Evolutionary conservation across 2,888 invertebrate species (phyloP).

Genomic region (Lycia hirtaria): DNA sequence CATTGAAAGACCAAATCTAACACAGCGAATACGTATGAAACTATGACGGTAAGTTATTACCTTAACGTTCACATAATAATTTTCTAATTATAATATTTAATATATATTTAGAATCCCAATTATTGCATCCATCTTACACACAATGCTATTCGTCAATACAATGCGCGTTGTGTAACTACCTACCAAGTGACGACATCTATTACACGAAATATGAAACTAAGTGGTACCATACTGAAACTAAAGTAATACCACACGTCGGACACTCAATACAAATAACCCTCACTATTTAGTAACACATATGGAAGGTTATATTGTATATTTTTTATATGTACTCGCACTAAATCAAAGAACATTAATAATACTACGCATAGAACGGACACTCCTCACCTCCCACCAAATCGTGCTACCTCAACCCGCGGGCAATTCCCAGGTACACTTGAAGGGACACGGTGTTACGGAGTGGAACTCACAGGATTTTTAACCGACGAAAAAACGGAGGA

Average conservation of each 20-base stretch:
- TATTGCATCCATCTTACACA: constrained; percentile 15
- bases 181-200: not conserved
- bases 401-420: too few species aligned
- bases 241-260: not conserved
- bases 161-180: not conserved
- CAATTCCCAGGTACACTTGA: too few species aligned
- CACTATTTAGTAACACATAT: too few species aligned
- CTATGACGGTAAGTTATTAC: not conserved
- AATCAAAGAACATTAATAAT: too few species aligned
- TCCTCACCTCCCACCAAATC: too few species aligned
- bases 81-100: not conserved
- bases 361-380: too few species aligned
- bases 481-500: too few species aligned
- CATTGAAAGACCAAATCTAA: not conserved
- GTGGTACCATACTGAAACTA: not conserved
- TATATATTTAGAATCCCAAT: constrained; percentile 9
- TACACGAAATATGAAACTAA: not conserved
- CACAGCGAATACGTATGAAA: not conserved
- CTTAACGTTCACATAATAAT: not conserved
- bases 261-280: too few species aligned
- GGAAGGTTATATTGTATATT: too few species aligned
- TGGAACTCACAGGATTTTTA: too few species aligned
- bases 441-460: too few species aligned
- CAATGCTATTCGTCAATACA: not conserved
- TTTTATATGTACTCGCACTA: too few species aligned